Percentiles rank a stretch among this genome's conserved stretches.
phyloP scores from a whole-genome alignment of 2,797 vertebrate species.

The Aplochiton taeniatus region DNA sequence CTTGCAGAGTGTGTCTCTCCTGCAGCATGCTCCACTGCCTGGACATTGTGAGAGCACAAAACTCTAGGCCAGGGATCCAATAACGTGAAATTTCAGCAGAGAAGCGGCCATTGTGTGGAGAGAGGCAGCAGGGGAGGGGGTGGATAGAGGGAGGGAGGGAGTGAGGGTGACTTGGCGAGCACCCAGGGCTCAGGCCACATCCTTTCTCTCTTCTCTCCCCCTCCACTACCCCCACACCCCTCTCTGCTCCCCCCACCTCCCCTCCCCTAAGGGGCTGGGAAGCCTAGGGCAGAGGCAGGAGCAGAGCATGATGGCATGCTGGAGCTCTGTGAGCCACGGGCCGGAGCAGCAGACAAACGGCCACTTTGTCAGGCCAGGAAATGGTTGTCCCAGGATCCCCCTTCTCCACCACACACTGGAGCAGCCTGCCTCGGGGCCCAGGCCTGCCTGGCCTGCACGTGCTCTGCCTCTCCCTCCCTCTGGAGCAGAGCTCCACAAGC shows the following conservation, averaged over 20 bases:
- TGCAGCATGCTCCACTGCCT: conserved; percentile 83
- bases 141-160: conserved; percentile 50
- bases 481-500: conserved; percentile 10
- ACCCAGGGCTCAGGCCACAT: conserved; percentile 79
- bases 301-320: conserved; percentile 73
- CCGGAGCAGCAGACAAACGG: conserved; percentile 71
- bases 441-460: conserved; percentile 42
- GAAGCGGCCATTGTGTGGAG: conserved; percentile 80
- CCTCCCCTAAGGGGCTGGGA: conserved; percentile 59
- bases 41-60: conserved; percentile 84
- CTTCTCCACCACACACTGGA: conserved; percentile 71
- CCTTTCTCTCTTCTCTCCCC: conserved; percentile 66
- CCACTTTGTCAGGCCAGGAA: conserved; percentile 79
- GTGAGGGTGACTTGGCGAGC: conserved; percentile 76
- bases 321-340: conserved; percentile 67
- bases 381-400: conserved; percentile 79
- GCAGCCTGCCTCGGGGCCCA: conserved; percentile 47
- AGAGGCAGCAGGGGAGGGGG: conserved; percentile 68
- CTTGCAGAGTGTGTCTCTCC: conserved; percentile 83
- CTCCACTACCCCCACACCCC: conserved; percentile 17
- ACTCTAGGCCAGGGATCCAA: conserved; percentile 81
- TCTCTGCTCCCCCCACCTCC: conserved; percentile 12
- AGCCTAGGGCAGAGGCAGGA: conserved; percentile 67
- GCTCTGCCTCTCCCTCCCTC: conserved; percentile 39
- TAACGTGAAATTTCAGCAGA: conserved; percentile 86